phyloP scores from a whole-genome alignment of 2,113 vertebrate species.

The Noturus placidus region DNA sequence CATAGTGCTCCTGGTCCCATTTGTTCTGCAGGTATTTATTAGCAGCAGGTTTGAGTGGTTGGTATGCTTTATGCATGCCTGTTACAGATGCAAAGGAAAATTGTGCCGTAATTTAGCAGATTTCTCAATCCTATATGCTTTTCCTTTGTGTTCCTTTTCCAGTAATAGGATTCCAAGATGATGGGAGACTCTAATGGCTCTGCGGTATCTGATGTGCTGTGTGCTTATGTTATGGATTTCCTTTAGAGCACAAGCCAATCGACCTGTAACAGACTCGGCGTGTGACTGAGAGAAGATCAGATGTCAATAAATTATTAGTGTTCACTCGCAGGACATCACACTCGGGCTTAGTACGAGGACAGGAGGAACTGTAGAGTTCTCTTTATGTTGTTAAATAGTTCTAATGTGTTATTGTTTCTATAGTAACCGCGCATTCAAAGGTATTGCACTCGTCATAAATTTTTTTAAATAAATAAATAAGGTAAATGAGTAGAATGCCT shows the following conservation, averaged over 20 bases:
- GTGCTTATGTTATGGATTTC: conserved; percentile 8
- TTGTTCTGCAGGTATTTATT: conserved; percentile 73
- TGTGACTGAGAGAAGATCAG: conserved; percentile 44
- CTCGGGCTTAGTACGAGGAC: conserved; percentile 8
- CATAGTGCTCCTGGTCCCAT: conserved; percentile 70
- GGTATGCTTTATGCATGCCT: conserved; percentile 72
- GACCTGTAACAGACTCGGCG: conserved; percentile 4
- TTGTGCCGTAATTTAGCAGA: not conserved
- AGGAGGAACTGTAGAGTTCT: not conserved
- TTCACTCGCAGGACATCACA: conserved; percentile 20
- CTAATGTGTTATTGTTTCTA: not conserved
- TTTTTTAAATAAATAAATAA: not conserved
- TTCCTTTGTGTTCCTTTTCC: not conserved
- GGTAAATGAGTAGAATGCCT: not conserved
- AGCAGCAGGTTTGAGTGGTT: conserved; percentile 68
- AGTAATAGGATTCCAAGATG: not conserved
- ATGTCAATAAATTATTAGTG: conserved; percentile 57
- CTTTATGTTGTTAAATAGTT: not conserved
- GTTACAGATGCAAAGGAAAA: not conserved
- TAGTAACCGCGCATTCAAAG: not conserved
- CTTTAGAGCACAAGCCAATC: conserved; percentile 9
- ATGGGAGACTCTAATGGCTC: not conserved
- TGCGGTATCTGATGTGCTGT: not conserved
- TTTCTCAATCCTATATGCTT: not conserved
- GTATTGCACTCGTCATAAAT: not conserved